Percentiles rank a stretch among this genome's conserved stretches.
These are phyloP conservation scores for Gopherus evgoodei DNA, from an alignment of 2,113 vertebrate species.

Conservation along the genomic window DNA sequence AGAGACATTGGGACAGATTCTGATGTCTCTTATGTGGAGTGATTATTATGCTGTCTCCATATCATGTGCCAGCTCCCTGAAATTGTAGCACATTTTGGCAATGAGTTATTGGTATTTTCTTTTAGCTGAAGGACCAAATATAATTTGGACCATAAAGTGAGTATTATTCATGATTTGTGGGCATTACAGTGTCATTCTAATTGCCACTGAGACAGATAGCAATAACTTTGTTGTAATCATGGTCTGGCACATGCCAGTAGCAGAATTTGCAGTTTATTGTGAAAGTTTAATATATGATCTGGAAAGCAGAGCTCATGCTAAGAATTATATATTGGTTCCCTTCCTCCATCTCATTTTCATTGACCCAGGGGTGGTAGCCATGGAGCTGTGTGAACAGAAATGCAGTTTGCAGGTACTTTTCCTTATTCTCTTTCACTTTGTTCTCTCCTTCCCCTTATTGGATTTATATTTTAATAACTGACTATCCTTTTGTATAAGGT, in stretches of 20 bases:
- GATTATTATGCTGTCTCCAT: fast-evolving
- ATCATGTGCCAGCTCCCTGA: fast-evolving
- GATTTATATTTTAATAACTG: no score
- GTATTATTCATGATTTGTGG: not conserved
- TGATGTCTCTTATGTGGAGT: fast-evolving
- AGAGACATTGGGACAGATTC: not conserved
- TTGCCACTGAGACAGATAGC: not conserved
- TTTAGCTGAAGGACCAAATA: not conserved
- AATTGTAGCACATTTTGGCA: not conserved
- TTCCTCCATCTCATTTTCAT: no score
- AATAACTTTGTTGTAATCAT: not conserved
- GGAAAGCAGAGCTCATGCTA: no score
- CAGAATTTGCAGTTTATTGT: not conserved
- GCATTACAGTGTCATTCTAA: not conserved
- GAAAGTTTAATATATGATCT: not conserved
- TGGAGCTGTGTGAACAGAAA: no score
- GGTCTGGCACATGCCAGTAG: not conserved
- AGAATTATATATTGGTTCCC: no score
- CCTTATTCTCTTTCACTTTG: no score
- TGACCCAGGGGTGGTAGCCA: no score
- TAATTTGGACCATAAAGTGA: fast-evolving
- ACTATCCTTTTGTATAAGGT: no score
- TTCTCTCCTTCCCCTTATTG: no score
- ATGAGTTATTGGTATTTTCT: not conserved
- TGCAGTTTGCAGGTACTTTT: no score